These are phyloP conservation scores for Hedychridium roseum DNA, from an alignment of 2,888 invertebrate genomes.

Conservation along the genomic window DNA sequence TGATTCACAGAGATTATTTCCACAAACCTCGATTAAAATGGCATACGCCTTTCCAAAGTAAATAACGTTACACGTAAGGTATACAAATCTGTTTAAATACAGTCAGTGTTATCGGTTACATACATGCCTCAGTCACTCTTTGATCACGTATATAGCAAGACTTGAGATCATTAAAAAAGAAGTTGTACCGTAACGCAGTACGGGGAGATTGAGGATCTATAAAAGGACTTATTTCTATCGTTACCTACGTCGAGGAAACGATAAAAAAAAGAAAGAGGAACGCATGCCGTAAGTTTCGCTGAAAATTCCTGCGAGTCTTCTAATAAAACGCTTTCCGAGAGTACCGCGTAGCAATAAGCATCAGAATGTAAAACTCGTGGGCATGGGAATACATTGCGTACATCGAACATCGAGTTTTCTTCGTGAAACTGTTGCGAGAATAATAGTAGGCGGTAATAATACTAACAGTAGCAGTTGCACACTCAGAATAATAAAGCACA, in stretches of 20 bases:
- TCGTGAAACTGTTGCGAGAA: constrained; percentile 17
- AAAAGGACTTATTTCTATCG: too few relatives aligned
- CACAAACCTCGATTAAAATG: constrained; percentile 15
- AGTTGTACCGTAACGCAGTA: too few relatives aligned
- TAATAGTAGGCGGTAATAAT: background rate
- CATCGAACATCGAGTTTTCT: constrained; percentile 23
- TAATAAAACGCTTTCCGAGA: constrained; percentile 14
- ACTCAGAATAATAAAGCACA: constrained; percentile 2
- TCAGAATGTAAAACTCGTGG: constrained; percentile 17
- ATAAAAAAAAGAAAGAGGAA: constrained; percentile 1
- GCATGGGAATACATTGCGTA: constrained; percentile 12
- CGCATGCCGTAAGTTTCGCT: too few relatives aligned
- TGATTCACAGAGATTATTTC: constrained; percentile 35
- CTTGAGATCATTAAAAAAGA: constrained; percentile 33
- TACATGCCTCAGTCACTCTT: constrained; percentile 24
- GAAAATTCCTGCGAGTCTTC: background rate
- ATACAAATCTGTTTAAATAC: constrained; percentile 13
- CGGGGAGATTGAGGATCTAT: too few relatives aligned
- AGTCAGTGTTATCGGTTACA: constrained; percentile 24
- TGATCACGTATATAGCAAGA: constrained; percentile 21
- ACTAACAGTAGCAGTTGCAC: constrained; percentile 1
- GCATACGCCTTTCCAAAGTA: constrained; percentile 15
- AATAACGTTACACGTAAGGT: constrained; percentile 16
- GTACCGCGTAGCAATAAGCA: constrained; percentile 31
- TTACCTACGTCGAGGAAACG: too few relatives aligned